Evolutionary conservation across 2,797 vertebrate species (phyloP).

Genomic region (Hippocampus kuda): DNA sequence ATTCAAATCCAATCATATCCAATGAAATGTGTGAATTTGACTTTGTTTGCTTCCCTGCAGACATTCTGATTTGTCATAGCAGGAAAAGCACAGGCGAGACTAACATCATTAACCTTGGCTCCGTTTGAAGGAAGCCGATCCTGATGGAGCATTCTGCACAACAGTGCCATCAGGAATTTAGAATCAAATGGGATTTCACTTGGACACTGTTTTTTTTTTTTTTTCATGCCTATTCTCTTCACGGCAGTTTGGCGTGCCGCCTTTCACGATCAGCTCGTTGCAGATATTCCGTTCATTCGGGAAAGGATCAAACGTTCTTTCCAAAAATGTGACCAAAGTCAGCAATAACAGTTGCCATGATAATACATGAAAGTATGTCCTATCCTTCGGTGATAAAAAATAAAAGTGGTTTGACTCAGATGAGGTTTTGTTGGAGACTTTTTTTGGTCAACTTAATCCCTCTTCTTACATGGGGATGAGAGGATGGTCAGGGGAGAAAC

Average conservation of each 20-base stretch:
- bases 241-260: too few species aligned
- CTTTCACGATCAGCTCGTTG: too few species aligned
- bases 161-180: background rate
- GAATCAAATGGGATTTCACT: background rate
- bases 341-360: background rate
- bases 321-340: constrained; percentile 5
- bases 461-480: constrained; percentile 51
- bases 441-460: constrained; percentile 52
- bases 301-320: background rate
- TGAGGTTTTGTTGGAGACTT: constrained; percentile 49
- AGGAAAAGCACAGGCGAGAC: constrained; percentile 5
- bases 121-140: constrained; percentile 1
- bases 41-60: background rate
- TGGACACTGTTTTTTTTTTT: background rate
- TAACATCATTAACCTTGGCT: constrained; percentile 7
- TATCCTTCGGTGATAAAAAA: constrained; percentile 31
- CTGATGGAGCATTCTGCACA: background rate
- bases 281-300: background rate
- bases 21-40: background rate
- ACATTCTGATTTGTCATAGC: constrained; percentile 9
- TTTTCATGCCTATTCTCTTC: too few species aligned
- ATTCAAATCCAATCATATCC: background rate
- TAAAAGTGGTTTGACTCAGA: constrained; percentile 27
- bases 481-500: constrained; percentile 49
- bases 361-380: background rate